Conservation (phyloP, 1,140 invertebrate species). For the Potamilus streckersoni region DNA sequence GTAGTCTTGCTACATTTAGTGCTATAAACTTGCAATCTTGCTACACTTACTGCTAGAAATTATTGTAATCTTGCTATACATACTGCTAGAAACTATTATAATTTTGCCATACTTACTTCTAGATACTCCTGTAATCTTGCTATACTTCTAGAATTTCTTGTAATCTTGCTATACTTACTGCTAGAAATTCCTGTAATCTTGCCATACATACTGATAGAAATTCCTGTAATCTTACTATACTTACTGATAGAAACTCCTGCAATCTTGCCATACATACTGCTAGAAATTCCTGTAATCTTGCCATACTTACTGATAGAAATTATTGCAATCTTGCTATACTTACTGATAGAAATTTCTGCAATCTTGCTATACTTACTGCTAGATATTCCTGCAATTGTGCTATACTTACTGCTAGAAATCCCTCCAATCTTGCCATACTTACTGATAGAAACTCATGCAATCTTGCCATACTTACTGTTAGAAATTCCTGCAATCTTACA, state of each 20-base stretch:
- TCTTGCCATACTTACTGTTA: slow-evolving; percentile 85
- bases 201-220: slow-evolving; percentile 68
- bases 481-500: slow-evolving; percentile 97
- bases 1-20: slow-evolving; percentile 82
- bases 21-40: no score
- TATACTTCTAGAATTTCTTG: slow-evolving; percentile 91
- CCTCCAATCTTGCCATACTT: slow-evolving; percentile 88
- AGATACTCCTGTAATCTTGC: slow-evolving; percentile 98
- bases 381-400: slow-evolving; percentile 98
- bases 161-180: slow-evolving; percentile 86
- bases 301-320: slow-evolving; percentile 84
- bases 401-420: slow-evolving; percentile 87
- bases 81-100: no score
- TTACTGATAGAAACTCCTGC: slow-evolving; percentile 95
- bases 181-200: slow-evolving; percentile 98
- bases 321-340: slow-evolving; percentile 91
- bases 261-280: slow-evolving; percentile 78
- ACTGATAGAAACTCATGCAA: slow-evolving; percentile 76
- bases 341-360: no score
- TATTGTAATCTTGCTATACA: slow-evolving; percentile 91
- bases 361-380: slow-evolving; percentile 73
- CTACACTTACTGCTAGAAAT: slow-evolving; percentile 84
- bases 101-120: slow-evolving; percentile 73
- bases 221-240: slow-evolving; percentile 25
- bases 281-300: no score